These are phyloP conservation scores for Callospermophilus lateralis DNA, from an alignment of 2,113 vertebrate genomes.

Conservation along the genomic window DNA sequence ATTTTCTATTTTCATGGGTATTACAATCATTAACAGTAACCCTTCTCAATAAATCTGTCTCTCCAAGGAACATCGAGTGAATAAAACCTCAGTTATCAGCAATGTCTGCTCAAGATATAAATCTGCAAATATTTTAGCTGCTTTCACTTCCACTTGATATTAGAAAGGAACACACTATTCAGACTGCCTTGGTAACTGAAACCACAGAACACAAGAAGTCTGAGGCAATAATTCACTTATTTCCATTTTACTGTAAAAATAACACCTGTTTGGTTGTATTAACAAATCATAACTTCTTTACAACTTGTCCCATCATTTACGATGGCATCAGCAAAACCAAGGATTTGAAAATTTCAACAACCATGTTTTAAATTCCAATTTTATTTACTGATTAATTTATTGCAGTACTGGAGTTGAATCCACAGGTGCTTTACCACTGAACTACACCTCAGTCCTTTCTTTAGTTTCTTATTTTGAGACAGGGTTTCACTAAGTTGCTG, in stretches of 20 bases:
- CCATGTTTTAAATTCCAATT: conserved; percentile 12
- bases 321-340: not conserved
- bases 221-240: not conserved
- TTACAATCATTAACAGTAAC: conserved; percentile 39
- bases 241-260: conserved; percentile 5
- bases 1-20: conserved; percentile 49
- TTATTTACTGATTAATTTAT: not conserved
- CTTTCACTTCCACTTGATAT: conserved; percentile 28
- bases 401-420: too few relatives aligned
- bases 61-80: conserved; percentile 23
- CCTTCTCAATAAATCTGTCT: conserved; percentile 47
- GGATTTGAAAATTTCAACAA: not conserved
- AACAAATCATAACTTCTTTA: not conserved
- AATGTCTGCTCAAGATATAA: conserved; percentile 13
- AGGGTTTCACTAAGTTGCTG: too few relatives aligned
- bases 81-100: conserved; percentile 31
- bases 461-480: too few relatives aligned
- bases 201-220: not conserved
- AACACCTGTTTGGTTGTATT: not conserved
- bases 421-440: too few relatives aligned
- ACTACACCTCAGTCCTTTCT: too few relatives aligned
- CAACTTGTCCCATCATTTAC: not conserved
- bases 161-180: conserved; percentile 67
- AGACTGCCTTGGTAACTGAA: not conserved
- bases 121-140: conserved; percentile 38